Evolutionary conservation across 2,797 vertebrate genomes (phyloP).

Genomic region (Myiotriccus ornatus): DNA sequence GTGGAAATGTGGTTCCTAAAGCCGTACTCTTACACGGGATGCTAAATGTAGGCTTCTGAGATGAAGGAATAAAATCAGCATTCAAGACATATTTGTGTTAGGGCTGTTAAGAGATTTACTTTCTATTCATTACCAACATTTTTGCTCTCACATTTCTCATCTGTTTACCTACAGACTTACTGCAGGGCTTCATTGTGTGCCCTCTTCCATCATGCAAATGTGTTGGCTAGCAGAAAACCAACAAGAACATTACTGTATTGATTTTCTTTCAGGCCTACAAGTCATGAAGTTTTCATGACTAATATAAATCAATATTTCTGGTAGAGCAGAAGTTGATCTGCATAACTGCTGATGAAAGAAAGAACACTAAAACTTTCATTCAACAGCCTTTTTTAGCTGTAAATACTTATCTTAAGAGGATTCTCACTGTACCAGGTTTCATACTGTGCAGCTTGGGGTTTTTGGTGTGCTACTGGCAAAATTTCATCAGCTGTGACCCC

Average conservation of each 20-base stretch:
- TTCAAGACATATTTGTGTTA: not conserved
- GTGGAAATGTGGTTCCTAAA: not conserved
- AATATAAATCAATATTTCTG: constrained; percentile 43
- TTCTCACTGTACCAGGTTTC: not conserved
- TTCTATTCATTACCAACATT: not conserved
- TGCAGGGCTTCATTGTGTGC: not conserved
- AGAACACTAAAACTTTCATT: not conserved
- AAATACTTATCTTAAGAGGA: not conserved
- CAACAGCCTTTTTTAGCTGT: not conserved
- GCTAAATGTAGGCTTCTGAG: not conserved
- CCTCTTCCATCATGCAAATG: not conserved
- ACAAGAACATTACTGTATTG: not conserved
- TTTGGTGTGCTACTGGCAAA: not conserved
- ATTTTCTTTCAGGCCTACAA: constrained; percentile 43
- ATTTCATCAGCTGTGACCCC: not conserved
- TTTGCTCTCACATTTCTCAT: constrained; percentile 7
- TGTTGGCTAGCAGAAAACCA: constrained; percentile 30
- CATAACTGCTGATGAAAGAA: constrained; percentile 47
- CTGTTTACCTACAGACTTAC: constrained; percentile 1
- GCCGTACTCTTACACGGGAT: not conserved
- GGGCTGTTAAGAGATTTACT: constrained; percentile 7
- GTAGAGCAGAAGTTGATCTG: constrained; percentile 30
- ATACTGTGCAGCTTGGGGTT: not conserved
- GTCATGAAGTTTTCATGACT: constrained; percentile 40
- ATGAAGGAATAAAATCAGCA: not conserved